Evolutionary conservation across 2,797 vertebrate genomes (phyloP), one percentile per base, ranked within the genome.

Genomic region (Platyrinchus mystaceus): DNA sequence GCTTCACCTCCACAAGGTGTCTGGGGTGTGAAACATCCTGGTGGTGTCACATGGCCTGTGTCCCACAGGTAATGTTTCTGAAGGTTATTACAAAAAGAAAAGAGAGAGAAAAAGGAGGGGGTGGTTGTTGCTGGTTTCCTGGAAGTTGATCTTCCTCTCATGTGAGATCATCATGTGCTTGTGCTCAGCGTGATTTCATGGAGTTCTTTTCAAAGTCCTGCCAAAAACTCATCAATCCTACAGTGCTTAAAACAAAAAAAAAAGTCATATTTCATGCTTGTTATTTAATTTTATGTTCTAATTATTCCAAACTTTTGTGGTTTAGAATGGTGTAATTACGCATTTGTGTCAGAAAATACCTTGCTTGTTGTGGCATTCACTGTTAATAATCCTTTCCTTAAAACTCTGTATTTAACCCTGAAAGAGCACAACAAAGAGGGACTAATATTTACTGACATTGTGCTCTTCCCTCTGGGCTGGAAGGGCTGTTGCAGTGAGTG

Each of bases 151-250:
- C 76, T 80, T 62, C 17, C 24, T 50, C 37, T 74, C 89, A 56
- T 73, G 70, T 77, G 92, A 89, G 44, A n/a, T n/a, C 4, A 5
- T 95, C 92, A 41, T 15, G 70, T 86, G 85, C 67, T 76, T 30
- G 21, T 1, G 3, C 36, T 70, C 44, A 52, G 1, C 0, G 0
- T 75, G 69, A 66, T 67, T 73, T 69, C 62, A 12, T 1, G 1
- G 77, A 64, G 39, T n/a, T 50, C 5, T 0, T 74, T 46, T 78
- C 44, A 10, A 68, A 77, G 43, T 41, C n/a, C 55, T 46, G 4
- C 52, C 44, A 52, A 58, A 89, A 75, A 32, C 0, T 10, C 4
- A n/a, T 39, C 30, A 66, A 62, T 16, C 19, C 36, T 22, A 1
- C 19, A 27, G 16, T 52, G 55, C 37, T 74, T 84, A 59, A 68